Evolutionary conservation across 2,113 vertebrate genomes (phyloP), one percentile per base, ranked within the genome.

Genomic region (Oenanthe oenanthe): DNA sequence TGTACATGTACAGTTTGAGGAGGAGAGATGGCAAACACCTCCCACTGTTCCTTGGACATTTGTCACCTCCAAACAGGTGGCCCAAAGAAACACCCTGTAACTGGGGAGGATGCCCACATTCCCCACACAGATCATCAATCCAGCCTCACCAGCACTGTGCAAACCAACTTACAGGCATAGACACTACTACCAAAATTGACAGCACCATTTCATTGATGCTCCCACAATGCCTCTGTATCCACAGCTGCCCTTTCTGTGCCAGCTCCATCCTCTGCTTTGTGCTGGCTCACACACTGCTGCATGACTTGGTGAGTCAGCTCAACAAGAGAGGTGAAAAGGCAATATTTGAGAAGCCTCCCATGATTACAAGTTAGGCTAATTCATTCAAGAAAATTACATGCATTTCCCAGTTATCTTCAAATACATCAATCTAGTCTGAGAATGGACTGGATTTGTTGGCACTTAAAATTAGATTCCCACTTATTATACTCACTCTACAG

Each of bases 341-440:
- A 25, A 1, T 45, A 32, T 31, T 62, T 78, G 65, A 91, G 56
- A 85, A 89, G 65, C 31, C 25, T 63, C 57, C 48, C 53, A 79
- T 77, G 21, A 85, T 89, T 85, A 81, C 66, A 78, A 89, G 53
- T 40, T 63, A 63, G 28, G 40, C 74, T 91, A 93, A 96, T 75
- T 85, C 43, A 22, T 71, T 87, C 80, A 89, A 63, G 61, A 87
- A 85, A 87, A 82, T 82, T 60, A 85, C 31, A 88, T 53, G 43
- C 34, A 72, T 78, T 89, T 91, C 53, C 31, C 68, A 71, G 32
- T 84, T 86, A 84, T 63, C 80, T 72, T 84, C 48, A 86, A 86
- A 92, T 40, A 60, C 53, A 68, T 82, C 89, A 60, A 21, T 85
- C 71, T 43, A 83, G 54, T n/a, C 60, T 74, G 85, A 90, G 92